These are phyloP conservation scores for Perca schrenkii DNA, from an alignment of 2,113 vertebrate genomes.

Conservation along the genomic window DNA sequence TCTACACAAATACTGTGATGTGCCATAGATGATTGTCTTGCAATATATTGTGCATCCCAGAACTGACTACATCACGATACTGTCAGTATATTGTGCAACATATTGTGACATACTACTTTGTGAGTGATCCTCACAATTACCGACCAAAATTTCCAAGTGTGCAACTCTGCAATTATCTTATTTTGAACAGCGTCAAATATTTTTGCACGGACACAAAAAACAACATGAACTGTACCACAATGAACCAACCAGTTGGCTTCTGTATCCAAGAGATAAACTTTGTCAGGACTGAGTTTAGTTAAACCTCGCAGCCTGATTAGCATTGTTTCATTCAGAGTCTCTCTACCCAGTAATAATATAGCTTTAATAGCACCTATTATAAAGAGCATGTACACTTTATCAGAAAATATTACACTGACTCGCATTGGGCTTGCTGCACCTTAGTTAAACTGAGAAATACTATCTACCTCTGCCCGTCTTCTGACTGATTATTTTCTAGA, in stretches of 20 bases:
- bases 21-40: not conserved
- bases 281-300: not conserved
- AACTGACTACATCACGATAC: not conserved
- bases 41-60: not conserved
- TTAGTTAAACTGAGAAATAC: not conserved
- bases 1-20: not conserved
- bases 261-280: not conserved
- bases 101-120: not conserved
- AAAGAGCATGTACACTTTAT: not conserved
- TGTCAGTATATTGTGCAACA: not conserved
- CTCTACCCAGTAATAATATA: not conserved
- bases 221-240: not conserved
- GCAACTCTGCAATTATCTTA: too few species aligned
- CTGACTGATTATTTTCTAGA: constrained; percentile 32
- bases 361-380: not conserved
- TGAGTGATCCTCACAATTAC: not conserved
- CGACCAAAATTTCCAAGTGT: not conserved
- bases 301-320: not conserved
- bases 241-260: not conserved
- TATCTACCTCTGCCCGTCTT: not conserved
- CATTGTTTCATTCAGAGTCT: not conserved
- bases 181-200: not conserved
- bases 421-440: not conserved
- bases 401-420: not conserved
- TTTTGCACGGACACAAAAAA: not conserved